Conservation (phyloP, 1,140 invertebrate species). For the Caligus rogercresseyi region DNA sequence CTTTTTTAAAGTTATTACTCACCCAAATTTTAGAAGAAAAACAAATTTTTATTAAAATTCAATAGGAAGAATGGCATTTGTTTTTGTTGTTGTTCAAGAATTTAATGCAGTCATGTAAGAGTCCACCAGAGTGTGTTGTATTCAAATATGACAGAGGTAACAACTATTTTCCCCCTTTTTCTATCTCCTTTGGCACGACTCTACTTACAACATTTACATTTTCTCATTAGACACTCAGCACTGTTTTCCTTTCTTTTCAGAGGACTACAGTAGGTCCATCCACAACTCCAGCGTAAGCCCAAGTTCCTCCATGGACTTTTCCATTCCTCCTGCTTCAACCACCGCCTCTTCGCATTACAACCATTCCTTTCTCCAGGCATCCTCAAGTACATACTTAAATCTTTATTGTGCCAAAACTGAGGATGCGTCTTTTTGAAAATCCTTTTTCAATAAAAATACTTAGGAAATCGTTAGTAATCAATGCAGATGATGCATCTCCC, state of each 20-base stretch:
- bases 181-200: too few relatives aligned
- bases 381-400: slow-evolving; percentile 9
- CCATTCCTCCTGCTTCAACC: slow-evolving; percentile 2
- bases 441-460: neutral
- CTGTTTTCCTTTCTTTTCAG: neutral
- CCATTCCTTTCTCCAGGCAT: slow-evolving; percentile 12
- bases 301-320: slow-evolving; percentile 3
- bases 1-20: too few relatives aligned
- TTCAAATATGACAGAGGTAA: too few relatives aligned
- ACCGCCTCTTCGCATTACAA: slow-evolving; percentile 4
- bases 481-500: too few relatives aligned
- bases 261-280: neutral
- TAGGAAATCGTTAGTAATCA: neutral
- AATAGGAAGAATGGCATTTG: too few relatives aligned
- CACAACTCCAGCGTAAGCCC: neutral
- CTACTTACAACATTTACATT: too few relatives aligned
- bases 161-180: too few relatives aligned
- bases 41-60: too few relatives aligned
- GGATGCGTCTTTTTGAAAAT: neutral
- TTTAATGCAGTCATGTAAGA: too few relatives aligned
- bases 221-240: neutral
- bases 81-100: too few relatives aligned
- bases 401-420: neutral
- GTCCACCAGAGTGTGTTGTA: too few relatives aligned
- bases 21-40: too few relatives aligned